phyloP scores from a whole-genome alignment of 1,140 invertebrate genomes.

The Lineus longissimus region DNA sequence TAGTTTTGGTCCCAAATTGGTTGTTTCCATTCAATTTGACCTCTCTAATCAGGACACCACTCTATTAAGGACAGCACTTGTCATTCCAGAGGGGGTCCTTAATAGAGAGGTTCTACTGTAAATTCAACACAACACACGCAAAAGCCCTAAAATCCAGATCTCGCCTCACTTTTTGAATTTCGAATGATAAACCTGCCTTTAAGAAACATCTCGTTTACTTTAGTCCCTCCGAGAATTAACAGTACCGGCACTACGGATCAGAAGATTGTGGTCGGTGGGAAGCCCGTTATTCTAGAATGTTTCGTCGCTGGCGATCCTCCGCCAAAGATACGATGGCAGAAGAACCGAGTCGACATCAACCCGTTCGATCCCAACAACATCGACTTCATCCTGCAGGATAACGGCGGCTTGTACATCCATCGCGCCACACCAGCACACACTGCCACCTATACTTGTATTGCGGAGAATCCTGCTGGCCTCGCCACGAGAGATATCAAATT shows the following conservation, averaged over 20 bases:
- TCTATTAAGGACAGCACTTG: too few relatives aligned
- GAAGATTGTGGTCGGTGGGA: constrained; percentile 79
- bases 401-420: constrained; percentile 2
- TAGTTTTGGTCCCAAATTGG: too few relatives aligned
- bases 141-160: too few relatives aligned
- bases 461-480: constrained; percentile 48
- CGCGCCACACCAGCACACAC: constrained; percentile 40
- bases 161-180: too few relatives aligned
- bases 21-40: too few relatives aligned
- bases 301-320: constrained; percentile 55
- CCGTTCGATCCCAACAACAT: constrained; percentile 16
- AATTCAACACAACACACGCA: too few relatives aligned
- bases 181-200: too few relatives aligned
- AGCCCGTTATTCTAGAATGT: constrained; percentile 48
- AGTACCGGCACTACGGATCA: constrained; percentile 68
- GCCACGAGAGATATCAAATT: constrained; percentile 26
- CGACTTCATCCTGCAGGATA: constrained; percentile 20
- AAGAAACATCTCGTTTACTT: constrained; percentile 11
- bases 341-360: constrained; percentile 39
- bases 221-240: constrained; percentile 84
- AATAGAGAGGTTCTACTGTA: too few relatives aligned
- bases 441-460: constrained; percentile 51
- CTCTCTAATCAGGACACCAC: too few relatives aligned
- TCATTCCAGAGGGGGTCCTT: too few relatives aligned
- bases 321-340: constrained; percentile 49